Conservation (phyloP, 2,888 invertebrate species). For the Drosophila parthenogenetica region DNA sequence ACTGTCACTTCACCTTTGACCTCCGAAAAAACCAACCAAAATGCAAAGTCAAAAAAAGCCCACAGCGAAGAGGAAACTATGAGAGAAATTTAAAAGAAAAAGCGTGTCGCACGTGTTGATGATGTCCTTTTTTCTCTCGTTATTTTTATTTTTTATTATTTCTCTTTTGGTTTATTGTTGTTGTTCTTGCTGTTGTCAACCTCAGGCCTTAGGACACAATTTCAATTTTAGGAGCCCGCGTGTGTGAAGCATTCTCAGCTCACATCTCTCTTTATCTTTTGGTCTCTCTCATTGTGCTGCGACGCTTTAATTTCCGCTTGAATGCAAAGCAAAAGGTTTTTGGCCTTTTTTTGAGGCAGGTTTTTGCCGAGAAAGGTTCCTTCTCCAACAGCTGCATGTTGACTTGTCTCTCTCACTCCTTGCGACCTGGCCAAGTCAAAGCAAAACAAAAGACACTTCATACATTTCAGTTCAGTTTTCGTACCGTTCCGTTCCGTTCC, state of each 20-base stretch:
- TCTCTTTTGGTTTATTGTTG: conserved; percentile 11
- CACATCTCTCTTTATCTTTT: conserved; percentile 9
- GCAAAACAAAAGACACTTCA: conserved; percentile 56
- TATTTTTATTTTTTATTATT: background rate
- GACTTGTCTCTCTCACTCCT: conserved; percentile 55
- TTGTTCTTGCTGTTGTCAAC: conserved; percentile 46
- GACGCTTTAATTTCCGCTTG: conserved; percentile 78
- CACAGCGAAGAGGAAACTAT: conserved; percentile 6
- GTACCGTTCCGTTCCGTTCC: background rate
- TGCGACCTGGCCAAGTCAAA: conserved; percentile 58
- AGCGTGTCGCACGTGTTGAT: conserved; percentile 37
- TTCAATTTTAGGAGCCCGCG: conserved; percentile 56
- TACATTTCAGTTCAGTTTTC: conserved; percentile 22
- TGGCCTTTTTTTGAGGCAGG: conserved; percentile 22
- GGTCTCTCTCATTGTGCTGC: conserved; percentile 28
- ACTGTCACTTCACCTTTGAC: conserved; percentile 69
- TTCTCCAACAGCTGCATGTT: conserved; percentile 61
- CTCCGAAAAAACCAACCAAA: conserved; percentile 33
- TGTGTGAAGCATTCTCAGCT: conserved; percentile 37
- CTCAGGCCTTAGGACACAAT: conserved; percentile 67
- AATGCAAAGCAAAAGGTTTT: conserved; percentile 76
- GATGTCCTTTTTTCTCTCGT: conserved; percentile 22
- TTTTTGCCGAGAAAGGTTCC: conserved; percentile 40
- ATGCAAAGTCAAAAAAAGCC: background rate
- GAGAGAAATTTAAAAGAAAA: conserved; percentile 33